phyloP scores from a whole-genome alignment of 2,888 invertebrate genomes.

The Caenorhabditis sp. region DNA sequence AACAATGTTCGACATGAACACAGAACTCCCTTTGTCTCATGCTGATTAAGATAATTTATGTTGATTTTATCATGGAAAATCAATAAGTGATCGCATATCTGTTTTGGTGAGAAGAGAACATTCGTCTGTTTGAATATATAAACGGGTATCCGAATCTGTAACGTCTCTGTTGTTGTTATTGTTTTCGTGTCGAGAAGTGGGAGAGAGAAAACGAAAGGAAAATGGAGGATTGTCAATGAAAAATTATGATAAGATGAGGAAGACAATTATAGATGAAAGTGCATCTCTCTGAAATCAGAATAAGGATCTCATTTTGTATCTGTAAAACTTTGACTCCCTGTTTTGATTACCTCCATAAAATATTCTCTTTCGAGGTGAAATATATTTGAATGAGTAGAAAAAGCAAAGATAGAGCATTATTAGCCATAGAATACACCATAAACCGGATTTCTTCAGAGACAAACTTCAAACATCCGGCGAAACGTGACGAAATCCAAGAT shows the following conservation, averaged over 20 bases:
- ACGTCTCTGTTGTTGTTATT: conserved; percentile 50
- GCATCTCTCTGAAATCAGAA: background rate
- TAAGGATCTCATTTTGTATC: background rate
- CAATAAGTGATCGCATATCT: conserved; percentile 42
- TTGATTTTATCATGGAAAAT: conserved; percentile 16
- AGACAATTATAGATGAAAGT: conserved; percentile 20
- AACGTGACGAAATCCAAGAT: conserved; percentile 36
- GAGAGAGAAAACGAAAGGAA: conserved; percentile 8
- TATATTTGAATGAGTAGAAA: too few relatives aligned
- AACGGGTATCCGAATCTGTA: conserved; percentile 54
- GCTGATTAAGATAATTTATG: conserved; percentile 17
- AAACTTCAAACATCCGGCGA: conserved; percentile 1
- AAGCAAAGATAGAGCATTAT: background rate
- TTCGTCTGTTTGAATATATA: conserved; percentile 47
- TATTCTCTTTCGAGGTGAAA: too few relatives aligned
- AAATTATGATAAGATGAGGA: conserved; percentile 30
- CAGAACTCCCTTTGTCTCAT: conserved; percentile 69
- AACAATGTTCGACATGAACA: conserved; percentile 76
- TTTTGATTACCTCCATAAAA: too few relatives aligned
- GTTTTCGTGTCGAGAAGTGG: conserved; percentile 31
- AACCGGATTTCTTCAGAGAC: background rate
- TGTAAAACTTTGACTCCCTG: background rate
- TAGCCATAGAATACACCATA: background rate
- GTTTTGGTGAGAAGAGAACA: conserved; percentile 22
- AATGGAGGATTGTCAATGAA: conserved; percentile 11